phyloP scores from a whole-genome alignment of 2,888 invertebrate species.

The Axea sp. region DNA sequence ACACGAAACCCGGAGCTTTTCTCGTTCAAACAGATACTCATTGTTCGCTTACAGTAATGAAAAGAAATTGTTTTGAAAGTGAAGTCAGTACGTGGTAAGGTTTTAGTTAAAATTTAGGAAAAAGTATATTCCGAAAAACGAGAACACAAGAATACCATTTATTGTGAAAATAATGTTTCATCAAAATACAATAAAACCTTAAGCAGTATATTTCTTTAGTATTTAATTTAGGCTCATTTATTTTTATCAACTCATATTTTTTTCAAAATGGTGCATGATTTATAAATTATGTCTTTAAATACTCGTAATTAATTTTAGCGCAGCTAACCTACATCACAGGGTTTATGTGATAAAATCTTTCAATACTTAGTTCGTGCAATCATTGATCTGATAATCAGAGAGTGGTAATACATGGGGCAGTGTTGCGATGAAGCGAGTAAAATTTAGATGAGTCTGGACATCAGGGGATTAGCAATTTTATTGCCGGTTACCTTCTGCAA shows the following conservation, averaged over 20 bases:
- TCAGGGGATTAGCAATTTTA: slow-evolving; percentile 62
- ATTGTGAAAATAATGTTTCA: too few relatives aligned
- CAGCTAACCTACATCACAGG: too few relatives aligned
- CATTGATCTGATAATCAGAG: slow-evolving; percentile 52
- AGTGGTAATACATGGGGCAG: slow-evolving; percentile 43
- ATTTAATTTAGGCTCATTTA: too few relatives aligned
- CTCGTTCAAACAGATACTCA: slow-evolving; percentile 36
- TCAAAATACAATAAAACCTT: too few relatives aligned
- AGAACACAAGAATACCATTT: neutral
- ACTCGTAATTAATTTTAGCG: too few relatives aligned
- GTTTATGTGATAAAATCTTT: slow-evolving; percentile 17
- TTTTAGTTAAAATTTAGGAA: neutral
- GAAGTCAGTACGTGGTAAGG: neutral
- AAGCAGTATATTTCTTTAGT: too few relatives aligned
- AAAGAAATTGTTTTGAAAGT: slow-evolving; percentile 19
- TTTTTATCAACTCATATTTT: too few relatives aligned
- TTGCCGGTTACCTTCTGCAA: slow-evolving; percentile 52
- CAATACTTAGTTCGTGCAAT: slow-evolving; percentile 32
- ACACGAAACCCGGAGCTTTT: slow-evolving; percentile 14
- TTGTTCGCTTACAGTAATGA: slow-evolving; percentile 26
- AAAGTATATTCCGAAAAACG: neutral
- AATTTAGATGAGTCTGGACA: slow-evolving; percentile 58
- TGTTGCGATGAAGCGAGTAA: slow-evolving; percentile 57
- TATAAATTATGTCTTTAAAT: too few relatives aligned
- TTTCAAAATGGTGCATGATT: too few relatives aligned